Evolutionary conservation across 92 coral and sea anemone species (phyloP).

Genomic region (Epizoanthus illoricatus): DNA sequence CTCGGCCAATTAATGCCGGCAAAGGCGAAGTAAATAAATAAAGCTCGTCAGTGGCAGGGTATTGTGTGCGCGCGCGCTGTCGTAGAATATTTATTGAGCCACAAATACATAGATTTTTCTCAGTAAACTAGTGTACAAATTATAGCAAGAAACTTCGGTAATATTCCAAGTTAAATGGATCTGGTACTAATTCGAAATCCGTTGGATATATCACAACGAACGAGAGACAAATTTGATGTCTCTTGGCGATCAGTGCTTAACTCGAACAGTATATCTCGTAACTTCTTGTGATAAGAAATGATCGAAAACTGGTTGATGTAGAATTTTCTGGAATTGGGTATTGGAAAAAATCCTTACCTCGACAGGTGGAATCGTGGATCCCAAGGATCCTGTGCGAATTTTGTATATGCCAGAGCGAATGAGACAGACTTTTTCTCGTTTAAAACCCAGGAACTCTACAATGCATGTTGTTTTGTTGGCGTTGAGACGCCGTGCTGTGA

Average conservation of each 20-base stretch:
- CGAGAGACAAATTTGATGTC: constrained; percentile 1
- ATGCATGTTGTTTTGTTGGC: background rate
- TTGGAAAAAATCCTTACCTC: background rate
- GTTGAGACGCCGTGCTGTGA: constrained; percentile 12
- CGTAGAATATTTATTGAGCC: too few relatives aligned
- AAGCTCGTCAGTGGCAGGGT: too few relatives aligned
- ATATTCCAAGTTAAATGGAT: background rate
- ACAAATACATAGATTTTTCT: too few relatives aligned
- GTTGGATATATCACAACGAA: background rate
- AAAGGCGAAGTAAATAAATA: background rate
- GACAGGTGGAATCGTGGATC: background rate
- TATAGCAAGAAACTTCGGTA: background rate
- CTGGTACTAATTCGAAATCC: background rate
- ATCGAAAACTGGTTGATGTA: too few relatives aligned
- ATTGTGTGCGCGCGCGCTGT: too few relatives aligned
- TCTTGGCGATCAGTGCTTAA: background rate
- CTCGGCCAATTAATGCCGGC: background rate
- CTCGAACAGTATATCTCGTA: too few relatives aligned
- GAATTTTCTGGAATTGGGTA: too few relatives aligned
- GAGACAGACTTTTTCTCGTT: constrained; percentile 16
- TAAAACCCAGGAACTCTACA: background rate
- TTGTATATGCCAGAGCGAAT: background rate
- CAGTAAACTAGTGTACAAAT: background rate
- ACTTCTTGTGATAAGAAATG: too few relatives aligned
- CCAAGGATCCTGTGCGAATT: background rate